Percentiles rank a stretch among this genome's conserved stretches.
Evolutionary conservation across 2,113 vertebrate genomes (phyloP).

Genomic region (Pterocles gutturalis): DNA sequence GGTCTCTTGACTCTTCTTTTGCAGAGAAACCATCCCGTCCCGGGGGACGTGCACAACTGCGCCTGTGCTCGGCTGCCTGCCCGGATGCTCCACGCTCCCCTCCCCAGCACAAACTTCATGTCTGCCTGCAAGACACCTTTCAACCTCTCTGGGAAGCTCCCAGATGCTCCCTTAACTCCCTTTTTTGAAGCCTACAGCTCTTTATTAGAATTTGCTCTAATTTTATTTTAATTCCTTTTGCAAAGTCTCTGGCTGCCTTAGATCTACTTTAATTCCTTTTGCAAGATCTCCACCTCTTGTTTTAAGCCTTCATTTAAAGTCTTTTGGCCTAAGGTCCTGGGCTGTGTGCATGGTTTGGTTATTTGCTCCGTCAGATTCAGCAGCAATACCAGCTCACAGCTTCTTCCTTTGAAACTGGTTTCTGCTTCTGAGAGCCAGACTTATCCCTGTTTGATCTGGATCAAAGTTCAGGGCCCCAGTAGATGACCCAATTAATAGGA

Average conservation of each 20-base stretch:
- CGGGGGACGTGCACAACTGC: background rate
- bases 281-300: constrained; percentile 35
- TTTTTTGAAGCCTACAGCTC: background rate
- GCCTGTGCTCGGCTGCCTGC: fast-evolving
- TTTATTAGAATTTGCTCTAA: constrained; percentile 47
- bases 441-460: constrained; percentile 7
- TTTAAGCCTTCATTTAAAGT: constrained; percentile 32
- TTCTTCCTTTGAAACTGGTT: background rate
- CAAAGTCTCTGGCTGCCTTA: constrained; percentile 17
- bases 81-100: background rate
- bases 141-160: background rate
- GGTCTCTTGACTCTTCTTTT: background rate
- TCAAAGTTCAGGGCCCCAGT: constrained; percentile 16
- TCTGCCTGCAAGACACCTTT: background rate
- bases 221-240: constrained; percentile 49
- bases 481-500: constrained; percentile 16
- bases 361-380: background rate
- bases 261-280: constrained; percentile 44
- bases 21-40: background rate
- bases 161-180: background rate
- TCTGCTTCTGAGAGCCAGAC: background rate
- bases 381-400: background rate
- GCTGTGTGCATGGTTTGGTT: background rate
- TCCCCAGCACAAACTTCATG: background rate
- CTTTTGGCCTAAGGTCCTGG: constrained; percentile 28